Percentiles rank a stretch among this genome's conserved stretches.
phyloP scores from a whole-genome alignment of 2,888 invertebrate genomes.

The Metallyticus violacea region DNA sequence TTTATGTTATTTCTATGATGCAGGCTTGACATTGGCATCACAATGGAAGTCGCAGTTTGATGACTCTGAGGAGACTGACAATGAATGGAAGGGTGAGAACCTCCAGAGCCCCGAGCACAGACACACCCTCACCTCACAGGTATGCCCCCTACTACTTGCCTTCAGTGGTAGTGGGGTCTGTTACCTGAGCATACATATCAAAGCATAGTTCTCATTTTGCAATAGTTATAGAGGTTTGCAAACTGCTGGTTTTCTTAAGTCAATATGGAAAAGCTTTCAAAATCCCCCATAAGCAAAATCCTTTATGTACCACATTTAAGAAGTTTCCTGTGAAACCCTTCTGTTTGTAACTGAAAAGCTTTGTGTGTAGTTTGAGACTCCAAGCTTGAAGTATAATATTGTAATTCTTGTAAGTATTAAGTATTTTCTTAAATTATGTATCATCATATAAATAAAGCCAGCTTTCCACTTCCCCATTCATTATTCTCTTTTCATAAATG shows the following conservation, averaged over 20 bases:
- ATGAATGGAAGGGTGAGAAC: constrained; percentile 88
- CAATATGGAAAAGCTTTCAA: not conserved
- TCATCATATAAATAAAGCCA: too few relatives aligned
- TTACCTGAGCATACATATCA: not conserved
- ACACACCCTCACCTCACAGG: constrained; percentile 39
- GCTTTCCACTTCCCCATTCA: too few relatives aligned
- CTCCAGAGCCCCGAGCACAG: constrained; percentile 57
- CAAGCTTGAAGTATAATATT: too few relatives aligned
- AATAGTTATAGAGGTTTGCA: not conserved
- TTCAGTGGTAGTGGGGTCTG: constrained; percentile 5
- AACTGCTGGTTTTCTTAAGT: not conserved
- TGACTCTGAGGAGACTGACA: constrained; percentile 86
- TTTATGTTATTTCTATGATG: not conserved
- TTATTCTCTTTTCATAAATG: too few relatives aligned
- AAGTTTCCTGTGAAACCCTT: too few relatives aligned
- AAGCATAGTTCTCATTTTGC: not conserved
- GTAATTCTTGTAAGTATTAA: too few relatives aligned
- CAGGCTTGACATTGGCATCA: constrained; percentile 76
- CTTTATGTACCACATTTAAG: too few relatives aligned
- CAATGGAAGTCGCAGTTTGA: constrained; percentile 96
- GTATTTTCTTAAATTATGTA: too few relatives aligned
- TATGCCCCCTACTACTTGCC: constrained; percentile 32
- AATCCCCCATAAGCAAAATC: not conserved
- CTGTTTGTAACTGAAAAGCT: too few relatives aligned
- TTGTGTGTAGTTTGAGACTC: too few relatives aligned